Evolutionary conservation across 1,140 invertebrate species (phyloP), one percentile per base, ranked within the genome.

Genomic region (Acarapis woodi): DNA sequence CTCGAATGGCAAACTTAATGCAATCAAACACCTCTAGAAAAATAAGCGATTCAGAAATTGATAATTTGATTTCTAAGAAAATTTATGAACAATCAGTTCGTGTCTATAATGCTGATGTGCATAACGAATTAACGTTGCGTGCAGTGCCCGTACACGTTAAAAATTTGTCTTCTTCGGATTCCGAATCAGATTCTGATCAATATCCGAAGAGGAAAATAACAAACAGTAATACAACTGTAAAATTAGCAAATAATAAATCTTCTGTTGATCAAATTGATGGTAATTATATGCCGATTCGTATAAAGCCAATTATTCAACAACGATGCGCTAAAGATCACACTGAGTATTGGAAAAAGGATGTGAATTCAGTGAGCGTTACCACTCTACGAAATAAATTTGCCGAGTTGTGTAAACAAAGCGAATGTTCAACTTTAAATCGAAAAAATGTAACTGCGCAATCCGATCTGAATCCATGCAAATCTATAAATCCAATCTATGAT

Each of bases 41-140:
- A 18, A 22, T 14, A 22, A 32, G 35, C 35, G n/a, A 49, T 35
- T 55, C 58, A 42, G 50, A 46, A 35, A 47, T 50, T 19, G 45
- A 48, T 23, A 56, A 51, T 47, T 47, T 49, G 19, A 44, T 47
- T 34, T 57, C 57, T 8, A 52, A 53, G 40, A 40, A 52, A 28
- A 40, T 60, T 19, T 59, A 59, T 44, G 55, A 58, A 43, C 48
- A 58, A 38, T 59, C 56, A 5, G 34, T 58, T 28, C 46, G 52
- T 35, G 48, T 52, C 36, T 55, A 56, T 36, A 43, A 45, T 18
- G 46, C 51, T 24, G 49, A 55, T 26, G 45, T 42, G 3, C 31
- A 32, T 2, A 35, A 28, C 28, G 10, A 35, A 34, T 42, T 48
- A 19, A 42, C 41, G 8, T 44, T 46, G 34, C 24, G 42, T 10